phyloP scores from a whole-genome alignment of 2,888 invertebrate genomes.

The Scaptomyza caliginosa region DNA sequence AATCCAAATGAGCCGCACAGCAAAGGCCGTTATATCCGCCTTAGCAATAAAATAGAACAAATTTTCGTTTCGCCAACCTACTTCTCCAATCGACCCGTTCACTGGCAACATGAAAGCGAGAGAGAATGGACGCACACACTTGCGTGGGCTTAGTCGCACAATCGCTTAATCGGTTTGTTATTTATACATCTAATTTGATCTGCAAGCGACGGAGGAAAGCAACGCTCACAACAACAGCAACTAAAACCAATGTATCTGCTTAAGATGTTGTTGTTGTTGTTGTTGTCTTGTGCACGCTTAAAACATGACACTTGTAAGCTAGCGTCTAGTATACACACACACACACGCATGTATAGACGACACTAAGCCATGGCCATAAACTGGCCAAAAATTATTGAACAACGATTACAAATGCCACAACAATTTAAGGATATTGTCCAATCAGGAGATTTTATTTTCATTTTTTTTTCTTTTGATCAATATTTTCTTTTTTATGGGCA shows the following conservation, averaged over 20 bases:
- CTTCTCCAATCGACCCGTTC: not conserved
- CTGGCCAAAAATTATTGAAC: slow-evolving; percentile 77
- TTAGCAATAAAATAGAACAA: slow-evolving; percentile 71
- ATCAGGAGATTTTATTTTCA: slow-evolving; percentile 28
- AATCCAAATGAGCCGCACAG: slow-evolving; percentile 74
- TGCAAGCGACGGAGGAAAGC: slow-evolving; percentile 60
- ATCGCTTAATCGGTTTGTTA: slow-evolving; percentile 80
- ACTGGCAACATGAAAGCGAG: not conserved
- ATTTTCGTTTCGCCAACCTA: slow-evolving; percentile 26
- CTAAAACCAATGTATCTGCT: slow-evolving; percentile 28
- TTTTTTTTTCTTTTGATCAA: not conserved
- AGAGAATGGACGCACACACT: slow-evolving; percentile 38
- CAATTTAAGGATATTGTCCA: slow-evolving; percentile 44
- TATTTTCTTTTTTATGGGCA: slow-evolving; percentile 10
- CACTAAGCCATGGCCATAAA: slow-evolving; percentile 72
- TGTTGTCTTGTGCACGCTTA: slow-evolving; percentile 41
- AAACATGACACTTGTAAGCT: slow-evolving; percentile 78
- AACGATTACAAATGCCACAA: slow-evolving; percentile 75
- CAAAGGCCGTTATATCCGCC: slow-evolving; percentile 68
- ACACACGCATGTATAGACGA: slow-evolving; percentile 12
- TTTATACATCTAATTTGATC: slow-evolving; percentile 81
- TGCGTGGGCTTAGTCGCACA: slow-evolving; percentile 65
- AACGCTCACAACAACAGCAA: slow-evolving; percentile 42
- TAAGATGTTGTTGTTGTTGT: slow-evolving; percentile 20
- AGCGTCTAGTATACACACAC: slow-evolving; percentile 41